These are phyloP conservation scores for Drosophila lini DNA, from an alignment of 1,140 invertebrate genomes.

Conservation along the genomic window DNA sequence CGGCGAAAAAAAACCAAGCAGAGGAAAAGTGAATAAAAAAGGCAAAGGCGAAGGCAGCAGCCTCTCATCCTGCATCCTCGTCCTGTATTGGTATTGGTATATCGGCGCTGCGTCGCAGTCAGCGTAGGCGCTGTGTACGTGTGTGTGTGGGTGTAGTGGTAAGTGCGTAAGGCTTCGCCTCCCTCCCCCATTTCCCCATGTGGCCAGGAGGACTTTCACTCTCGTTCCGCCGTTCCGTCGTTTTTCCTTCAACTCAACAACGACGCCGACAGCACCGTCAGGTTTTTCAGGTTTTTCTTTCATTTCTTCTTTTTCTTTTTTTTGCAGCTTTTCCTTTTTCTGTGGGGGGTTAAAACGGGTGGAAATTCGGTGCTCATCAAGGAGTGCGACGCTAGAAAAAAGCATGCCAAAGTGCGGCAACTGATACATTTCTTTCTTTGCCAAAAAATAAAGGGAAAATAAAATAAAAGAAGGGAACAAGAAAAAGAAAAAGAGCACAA, in stretches of 20 bases:
- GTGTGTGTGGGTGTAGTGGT: conserved; percentile 12
- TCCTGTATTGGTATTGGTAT: conserved; percentile 32
- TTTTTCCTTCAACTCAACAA: conserved; percentile 42
- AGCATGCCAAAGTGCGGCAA: conserved; percentile 59
- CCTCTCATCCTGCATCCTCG: conserved; percentile 17
- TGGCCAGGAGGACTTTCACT: conserved; percentile 74
- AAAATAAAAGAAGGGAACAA: not conserved
- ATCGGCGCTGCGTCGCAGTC: conserved; percentile 11
- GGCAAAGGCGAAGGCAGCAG: conserved; percentile 27
- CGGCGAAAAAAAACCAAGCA: conserved; percentile 19
- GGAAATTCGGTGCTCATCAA: conserved; percentile 15
- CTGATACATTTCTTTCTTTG: conserved; percentile 56
- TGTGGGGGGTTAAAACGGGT: conserved; percentile 4
- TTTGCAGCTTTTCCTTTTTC: conserved; percentile 57
- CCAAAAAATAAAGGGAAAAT: not conserved
- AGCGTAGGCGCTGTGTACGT: conserved; percentile 13
- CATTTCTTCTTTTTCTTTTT: not conserved
- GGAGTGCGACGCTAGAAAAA: conserved; percentile 58
- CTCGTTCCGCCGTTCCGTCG: conserved; percentile 58
- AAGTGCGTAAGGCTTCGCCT: conserved; percentile 29
- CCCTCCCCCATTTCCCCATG: conserved; percentile 59
- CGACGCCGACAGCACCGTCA: conserved; percentile 18
- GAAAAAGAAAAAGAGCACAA: not conserved
- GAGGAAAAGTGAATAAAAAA: conserved; percentile 45
- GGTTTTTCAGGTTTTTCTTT: conserved; percentile 26